Percentiles rank a stretch among this genome's conserved stretches.
phyloP scores from a whole-genome alignment of 2,113 vertebrate genomes.

The Python bivittatus region DNA sequence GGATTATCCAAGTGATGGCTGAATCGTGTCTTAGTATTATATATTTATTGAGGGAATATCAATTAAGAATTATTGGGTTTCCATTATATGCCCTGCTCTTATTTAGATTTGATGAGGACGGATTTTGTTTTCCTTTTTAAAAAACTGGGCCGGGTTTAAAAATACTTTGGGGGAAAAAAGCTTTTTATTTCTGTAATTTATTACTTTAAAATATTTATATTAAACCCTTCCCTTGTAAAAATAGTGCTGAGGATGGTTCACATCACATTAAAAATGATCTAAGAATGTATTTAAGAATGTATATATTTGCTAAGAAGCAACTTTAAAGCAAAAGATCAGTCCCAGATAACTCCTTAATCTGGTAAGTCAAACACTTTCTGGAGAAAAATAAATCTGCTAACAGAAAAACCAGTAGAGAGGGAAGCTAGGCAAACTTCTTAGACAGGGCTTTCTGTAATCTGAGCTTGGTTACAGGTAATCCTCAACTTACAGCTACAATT shows the following conservation, averaged over 20 bases:
- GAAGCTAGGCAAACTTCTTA: neutral
- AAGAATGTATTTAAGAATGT: no score
- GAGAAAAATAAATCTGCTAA: neutral
- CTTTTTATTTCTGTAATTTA: neutral
- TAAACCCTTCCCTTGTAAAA: neutral
- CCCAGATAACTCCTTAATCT: no score
- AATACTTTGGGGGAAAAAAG: neutral
- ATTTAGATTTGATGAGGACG: neutral
- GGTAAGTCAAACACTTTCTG: no score
- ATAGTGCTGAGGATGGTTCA: neutral
- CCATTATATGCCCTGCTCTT: neutral
- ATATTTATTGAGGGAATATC: neutral
- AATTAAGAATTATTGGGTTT: neutral
- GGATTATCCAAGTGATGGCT: neutral
- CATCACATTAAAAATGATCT: neutral
- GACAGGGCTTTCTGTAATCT: neutral
- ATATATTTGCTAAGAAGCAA: neutral
- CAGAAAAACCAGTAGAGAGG: neutral
- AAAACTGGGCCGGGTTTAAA: conserved; percentile 26
- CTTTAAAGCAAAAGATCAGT: neutral
- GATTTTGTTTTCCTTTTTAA: neutral
- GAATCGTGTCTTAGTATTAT: conserved; percentile 18
- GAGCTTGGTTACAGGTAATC: no score
- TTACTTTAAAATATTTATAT: neutral
- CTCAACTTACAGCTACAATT: no score